phyloP scores from a whole-genome alignment of 1,140 invertebrate genomes.

The Triops cancriformis region DNA sequence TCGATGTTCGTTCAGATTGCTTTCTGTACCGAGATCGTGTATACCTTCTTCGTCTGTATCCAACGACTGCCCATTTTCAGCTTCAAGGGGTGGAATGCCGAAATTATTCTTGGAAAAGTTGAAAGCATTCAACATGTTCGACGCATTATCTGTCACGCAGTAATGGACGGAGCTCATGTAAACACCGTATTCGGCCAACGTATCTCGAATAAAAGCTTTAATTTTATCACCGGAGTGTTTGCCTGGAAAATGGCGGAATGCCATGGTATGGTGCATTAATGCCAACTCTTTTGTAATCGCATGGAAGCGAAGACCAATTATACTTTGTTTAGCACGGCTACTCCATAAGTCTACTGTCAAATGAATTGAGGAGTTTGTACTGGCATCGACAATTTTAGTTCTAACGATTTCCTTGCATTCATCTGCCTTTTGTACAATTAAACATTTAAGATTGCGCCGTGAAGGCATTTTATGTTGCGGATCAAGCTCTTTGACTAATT shows the following conservation, averaged over 20 bases:
- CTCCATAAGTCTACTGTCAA: too few relatives aligned
- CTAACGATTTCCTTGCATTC: not conserved
- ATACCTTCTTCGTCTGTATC: not conserved
- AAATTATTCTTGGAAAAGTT: not conserved
- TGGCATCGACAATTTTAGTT: not conserved
- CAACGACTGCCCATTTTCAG: not conserved
- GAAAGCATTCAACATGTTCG: slow-evolving; percentile 15
- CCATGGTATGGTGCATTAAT: not conserved
- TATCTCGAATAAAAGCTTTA: not conserved
- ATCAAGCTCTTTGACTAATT: not conserved
- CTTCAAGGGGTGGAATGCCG: not conserved
- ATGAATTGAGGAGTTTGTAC: not conserved
- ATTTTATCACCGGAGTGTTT: slow-evolving; percentile 13
- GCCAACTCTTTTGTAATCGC: not conserved
- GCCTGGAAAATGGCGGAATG: not conserved
- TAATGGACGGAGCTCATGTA: not conserved
- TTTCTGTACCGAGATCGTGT: not conserved
- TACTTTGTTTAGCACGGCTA: too few relatives aligned
- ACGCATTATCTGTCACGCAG: slow-evolving; percentile 14
- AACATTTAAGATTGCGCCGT: not conserved
- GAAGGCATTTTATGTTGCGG: not conserved
- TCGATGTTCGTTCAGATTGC: not conserved
- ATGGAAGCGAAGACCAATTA: too few relatives aligned
- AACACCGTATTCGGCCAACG: slow-evolving; percentile 13
- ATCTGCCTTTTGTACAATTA: not conserved